Percentiles rank a stretch among this genome's conserved stretches.
These are phyloP conservation scores for Sinella curviseta DNA, from an alignment of 1,140 invertebrate genomes.

Conservation along the genomic window DNA sequence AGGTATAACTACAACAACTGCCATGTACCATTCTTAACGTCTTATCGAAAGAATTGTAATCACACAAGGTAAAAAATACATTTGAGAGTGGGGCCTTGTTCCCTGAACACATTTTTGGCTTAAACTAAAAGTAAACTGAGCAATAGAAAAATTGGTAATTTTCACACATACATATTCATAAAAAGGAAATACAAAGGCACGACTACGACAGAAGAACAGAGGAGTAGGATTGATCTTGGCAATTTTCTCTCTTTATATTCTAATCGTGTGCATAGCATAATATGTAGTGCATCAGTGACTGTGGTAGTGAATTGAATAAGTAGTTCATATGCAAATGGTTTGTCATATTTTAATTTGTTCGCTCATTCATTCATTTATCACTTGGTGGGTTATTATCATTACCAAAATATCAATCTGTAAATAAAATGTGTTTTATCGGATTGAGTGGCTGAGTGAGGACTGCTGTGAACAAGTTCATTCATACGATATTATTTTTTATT, in stretches of 20 bases:
- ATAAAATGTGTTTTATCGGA: background rate
- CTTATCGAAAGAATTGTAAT: too few species aligned
- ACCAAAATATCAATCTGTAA: background rate
- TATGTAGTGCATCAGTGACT: background rate
- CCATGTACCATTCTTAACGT: too few species aligned
- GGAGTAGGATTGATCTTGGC: background rate
- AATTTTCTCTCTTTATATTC: slow-evolving; percentile 6
- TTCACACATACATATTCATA: too few species aligned
- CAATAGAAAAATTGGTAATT: background rate
- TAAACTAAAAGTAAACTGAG: background rate
- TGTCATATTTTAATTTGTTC: slow-evolving; percentile 10
- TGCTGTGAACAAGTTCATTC: too few species aligned
- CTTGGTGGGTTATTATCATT: background rate
- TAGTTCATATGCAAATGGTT: slow-evolving; percentile 22
- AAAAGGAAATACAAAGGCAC: background rate
- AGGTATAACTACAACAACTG: too few species aligned
- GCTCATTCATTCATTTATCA: background rate
- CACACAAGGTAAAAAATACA: too few species aligned
- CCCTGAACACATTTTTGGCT: slow-evolving; percentile 13
- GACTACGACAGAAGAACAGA: background rate
- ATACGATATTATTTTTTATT: too few species aligned
- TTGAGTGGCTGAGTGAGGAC: too few species aligned
- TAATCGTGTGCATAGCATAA: background rate
- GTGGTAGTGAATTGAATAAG: background rate
- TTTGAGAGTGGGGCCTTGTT: background rate